Percentiles rank a stretch among this genome's conserved stretches.
Evolutionary conservation across 1,140 invertebrate genomes (phyloP).

Genomic region (Ceratina australensis): DNA sequence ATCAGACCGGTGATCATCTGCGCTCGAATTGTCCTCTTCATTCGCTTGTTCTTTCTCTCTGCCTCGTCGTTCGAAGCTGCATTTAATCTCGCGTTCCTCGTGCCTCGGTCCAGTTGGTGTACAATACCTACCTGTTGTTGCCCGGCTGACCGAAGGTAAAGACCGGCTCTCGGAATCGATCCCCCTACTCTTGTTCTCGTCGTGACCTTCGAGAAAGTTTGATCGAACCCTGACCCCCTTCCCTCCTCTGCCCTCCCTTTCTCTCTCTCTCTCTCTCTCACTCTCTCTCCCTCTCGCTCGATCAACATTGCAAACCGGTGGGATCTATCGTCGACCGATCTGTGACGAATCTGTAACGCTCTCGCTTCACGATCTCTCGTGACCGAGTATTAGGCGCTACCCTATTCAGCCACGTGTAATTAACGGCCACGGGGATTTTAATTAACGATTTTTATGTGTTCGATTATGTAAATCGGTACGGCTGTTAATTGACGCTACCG

Average conservation of each 20-base stretch:
- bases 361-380: conserved; percentile 39
- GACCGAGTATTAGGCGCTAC: conserved; percentile 16
- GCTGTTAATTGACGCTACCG: conserved; percentile 30
- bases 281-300: conserved; percentile 38
- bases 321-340: conserved; percentile 29
- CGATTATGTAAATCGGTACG: conserved; percentile 33
- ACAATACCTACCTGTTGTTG: conserved; percentile 63
- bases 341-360: conserved; percentile 42
- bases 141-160: conserved; percentile 36
- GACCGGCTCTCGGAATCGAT: conserved; percentile 48
- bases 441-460: conserved; percentile 36
- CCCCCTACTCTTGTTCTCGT: conserved; percentile 35
- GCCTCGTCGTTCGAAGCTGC: neutral
- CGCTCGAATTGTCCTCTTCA: conserved; percentile 9
- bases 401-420: conserved; percentile 22
- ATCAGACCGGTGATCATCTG: neutral
- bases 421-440: conserved; percentile 30
- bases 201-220: conserved; percentile 66
- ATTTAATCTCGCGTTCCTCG: conserved; percentile 38
- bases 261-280: no score
- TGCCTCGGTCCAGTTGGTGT: conserved; percentile 5
- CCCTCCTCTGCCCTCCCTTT: neutral
- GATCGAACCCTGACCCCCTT: conserved; percentile 64
- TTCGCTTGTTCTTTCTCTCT: neutral
- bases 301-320: conserved; percentile 26